A percentile compares a stretch with the other conserved stretches of the same genome.
Evolutionary conservation across 2,797 vertebrate species (phyloP).

Genomic region (Denticeps clupeoides): DNA sequence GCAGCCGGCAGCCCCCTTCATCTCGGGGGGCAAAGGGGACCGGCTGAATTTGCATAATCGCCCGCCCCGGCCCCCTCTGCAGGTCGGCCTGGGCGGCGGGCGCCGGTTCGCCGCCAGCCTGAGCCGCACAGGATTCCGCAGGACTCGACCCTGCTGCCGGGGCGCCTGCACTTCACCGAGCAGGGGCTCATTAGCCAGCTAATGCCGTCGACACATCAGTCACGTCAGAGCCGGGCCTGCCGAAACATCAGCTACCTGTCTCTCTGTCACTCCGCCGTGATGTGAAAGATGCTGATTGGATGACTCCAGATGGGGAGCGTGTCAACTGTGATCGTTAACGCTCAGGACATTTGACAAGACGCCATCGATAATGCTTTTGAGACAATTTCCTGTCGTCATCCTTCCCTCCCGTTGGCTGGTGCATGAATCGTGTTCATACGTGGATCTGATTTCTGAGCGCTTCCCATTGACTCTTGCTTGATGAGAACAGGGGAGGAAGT

Average conservation of each 20-base stretch:
- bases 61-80: constrained; percentile 33
- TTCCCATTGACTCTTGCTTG: no score
- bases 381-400: no score
- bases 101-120: constrained; percentile 26
- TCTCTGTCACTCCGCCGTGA: constrained; percentile 15
- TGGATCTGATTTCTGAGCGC: no score
- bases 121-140: constrained; percentile 27
- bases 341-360: no score
- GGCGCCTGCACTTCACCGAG: no score
- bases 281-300: constrained; percentile 28
- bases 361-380: no score
- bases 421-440: no score
- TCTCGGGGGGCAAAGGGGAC: constrained; percentile 44
- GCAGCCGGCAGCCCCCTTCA: constrained; percentile 59
- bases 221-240: constrained; percentile 13
- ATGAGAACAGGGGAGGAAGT: constrained; percentile 15
- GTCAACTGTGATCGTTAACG: background rate
- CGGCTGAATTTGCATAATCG: constrained; percentile 57
- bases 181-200: constrained; percentile 36
- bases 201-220: constrained; percentile 30
- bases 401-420: no score
- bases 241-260: constrained; percentile 29
- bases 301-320: constrained; percentile 2
- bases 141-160: no score
- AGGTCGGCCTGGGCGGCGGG: constrained; percentile 33